These are phyloP conservation scores for Salticus scenicus DNA, from an alignment of 2,888 invertebrate genomes.

Conservation along the genomic window DNA sequence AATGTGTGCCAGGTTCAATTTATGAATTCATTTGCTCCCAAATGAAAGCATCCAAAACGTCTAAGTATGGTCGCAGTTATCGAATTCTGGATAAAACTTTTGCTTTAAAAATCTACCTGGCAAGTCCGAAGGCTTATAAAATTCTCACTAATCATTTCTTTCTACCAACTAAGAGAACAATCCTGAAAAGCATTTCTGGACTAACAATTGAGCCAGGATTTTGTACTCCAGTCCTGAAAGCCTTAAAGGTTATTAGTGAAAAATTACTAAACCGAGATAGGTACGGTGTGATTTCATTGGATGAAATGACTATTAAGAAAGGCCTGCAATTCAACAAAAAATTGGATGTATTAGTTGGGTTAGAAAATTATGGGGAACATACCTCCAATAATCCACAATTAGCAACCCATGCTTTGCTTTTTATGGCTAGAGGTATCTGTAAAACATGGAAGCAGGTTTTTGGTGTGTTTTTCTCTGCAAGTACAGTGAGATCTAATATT, in stretches of 20 bases:
- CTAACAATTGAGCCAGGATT: background rate
- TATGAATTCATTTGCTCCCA: background rate
- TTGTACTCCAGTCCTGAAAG: background rate
- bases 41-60: background rate
- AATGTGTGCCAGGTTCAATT: too few relatives aligned
- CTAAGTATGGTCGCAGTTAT: background rate
- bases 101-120: background rate
- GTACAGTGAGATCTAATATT: too few relatives aligned
- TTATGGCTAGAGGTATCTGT: background rate
- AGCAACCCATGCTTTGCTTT: background rate
- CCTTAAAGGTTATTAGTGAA: background rate
- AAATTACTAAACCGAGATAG: background rate
- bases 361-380: background rate
- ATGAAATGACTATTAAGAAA: background rate
- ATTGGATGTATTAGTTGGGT: background rate
- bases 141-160: background rate
- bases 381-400: background rate
- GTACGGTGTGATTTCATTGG: background rate
- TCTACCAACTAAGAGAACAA: background rate
- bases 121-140: background rate
- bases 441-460: background rate
- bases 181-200: background rate
- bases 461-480: background rate
- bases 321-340: background rate
- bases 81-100: background rate